A percentile compares a stretch with the other conserved stretches of the same genome.
phyloP scores from a whole-genome alignment of 2,113 vertebrate genomes.

The Salvelinus fontinalis region DNA sequence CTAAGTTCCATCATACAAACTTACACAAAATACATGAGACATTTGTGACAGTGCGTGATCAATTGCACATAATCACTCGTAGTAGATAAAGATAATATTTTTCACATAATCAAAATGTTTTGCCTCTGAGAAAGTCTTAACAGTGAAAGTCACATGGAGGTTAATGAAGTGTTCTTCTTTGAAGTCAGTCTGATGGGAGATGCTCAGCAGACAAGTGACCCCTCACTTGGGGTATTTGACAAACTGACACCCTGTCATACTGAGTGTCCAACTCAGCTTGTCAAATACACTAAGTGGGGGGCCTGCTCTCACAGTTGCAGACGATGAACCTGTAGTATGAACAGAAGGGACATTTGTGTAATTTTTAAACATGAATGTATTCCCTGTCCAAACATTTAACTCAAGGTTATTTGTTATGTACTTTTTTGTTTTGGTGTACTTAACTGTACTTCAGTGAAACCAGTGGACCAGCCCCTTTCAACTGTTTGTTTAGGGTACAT shows the following conservation, averaged over 20 bases:
- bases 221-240: conserved; percentile 99
- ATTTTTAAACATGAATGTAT: neutral
- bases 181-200: neutral
- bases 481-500: neutral
- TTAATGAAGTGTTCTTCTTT: neutral
- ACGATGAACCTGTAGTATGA: conserved; percentile 26
- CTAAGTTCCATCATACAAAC: neutral
- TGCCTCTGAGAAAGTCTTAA: too few species aligned
- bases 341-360: conserved; percentile 6
- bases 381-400: neutral
- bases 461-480: too few species aligned
- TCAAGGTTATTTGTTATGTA: neutral
- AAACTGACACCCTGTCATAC: conserved; percentile 95
- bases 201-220: conserved; percentile 65
- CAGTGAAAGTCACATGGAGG: neutral
- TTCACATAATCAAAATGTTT: too few species aligned
- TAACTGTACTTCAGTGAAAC: too few species aligned
- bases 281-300: conserved; percentile 96
- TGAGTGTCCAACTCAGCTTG: conserved; percentile 96
- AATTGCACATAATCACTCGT: neutral
- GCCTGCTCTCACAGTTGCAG: conserved; percentile 58
- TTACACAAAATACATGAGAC: neutral
- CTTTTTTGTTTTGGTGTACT: too few species aligned
- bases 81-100: neutral
- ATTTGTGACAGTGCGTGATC: neutral